Percentiles rank a stretch among this genome's conserved stretches.
phyloP scores from a whole-genome alignment of 1,140 invertebrate genomes.

The Chymomyza costata region DNA sequence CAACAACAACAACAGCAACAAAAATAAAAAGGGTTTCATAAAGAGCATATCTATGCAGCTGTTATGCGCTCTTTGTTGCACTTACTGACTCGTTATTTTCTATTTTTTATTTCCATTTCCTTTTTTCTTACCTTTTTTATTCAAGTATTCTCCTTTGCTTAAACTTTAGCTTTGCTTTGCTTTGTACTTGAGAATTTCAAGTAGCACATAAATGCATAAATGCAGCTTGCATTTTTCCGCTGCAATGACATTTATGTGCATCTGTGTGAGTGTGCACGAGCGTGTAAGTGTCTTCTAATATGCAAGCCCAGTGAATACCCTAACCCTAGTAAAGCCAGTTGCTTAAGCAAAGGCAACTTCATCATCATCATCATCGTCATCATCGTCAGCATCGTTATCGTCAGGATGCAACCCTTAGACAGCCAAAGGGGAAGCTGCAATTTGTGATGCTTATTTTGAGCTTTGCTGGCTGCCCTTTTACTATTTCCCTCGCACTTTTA shows the following conservation, averaged over 20 bases:
- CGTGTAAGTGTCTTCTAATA: no score
- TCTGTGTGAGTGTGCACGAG: no score
- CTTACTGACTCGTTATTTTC: constrained; percentile 60
- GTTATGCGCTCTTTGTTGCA: constrained; percentile 69
- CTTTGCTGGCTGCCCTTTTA: constrained; percentile 57
- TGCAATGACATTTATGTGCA: constrained; percentile 57
- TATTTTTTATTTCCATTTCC: constrained; percentile 42
- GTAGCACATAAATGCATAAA: constrained; percentile 67
- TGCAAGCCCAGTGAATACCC: no score
- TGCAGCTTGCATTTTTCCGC: constrained; percentile 44
- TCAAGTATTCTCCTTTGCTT: no score
- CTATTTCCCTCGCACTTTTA: not conserved
- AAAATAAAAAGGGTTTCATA: no score
- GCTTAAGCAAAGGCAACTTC: no score
- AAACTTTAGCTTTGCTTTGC: constrained; percentile 14
- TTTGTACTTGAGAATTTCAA: constrained; percentile 42
- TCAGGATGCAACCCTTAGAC: no score
- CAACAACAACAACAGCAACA: no score
- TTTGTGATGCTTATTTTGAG: constrained; percentile 66
- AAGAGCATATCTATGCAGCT: no score
- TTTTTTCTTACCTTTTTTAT: not conserved
- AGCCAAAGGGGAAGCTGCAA: constrained; percentile 28
- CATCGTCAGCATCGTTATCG: no score
- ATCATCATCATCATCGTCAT: no score
- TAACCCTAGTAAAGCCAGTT: no score